Conservation (phyloP, 2,113 vertebrate genomes). For the Oreocharis arfaki region DNA sequence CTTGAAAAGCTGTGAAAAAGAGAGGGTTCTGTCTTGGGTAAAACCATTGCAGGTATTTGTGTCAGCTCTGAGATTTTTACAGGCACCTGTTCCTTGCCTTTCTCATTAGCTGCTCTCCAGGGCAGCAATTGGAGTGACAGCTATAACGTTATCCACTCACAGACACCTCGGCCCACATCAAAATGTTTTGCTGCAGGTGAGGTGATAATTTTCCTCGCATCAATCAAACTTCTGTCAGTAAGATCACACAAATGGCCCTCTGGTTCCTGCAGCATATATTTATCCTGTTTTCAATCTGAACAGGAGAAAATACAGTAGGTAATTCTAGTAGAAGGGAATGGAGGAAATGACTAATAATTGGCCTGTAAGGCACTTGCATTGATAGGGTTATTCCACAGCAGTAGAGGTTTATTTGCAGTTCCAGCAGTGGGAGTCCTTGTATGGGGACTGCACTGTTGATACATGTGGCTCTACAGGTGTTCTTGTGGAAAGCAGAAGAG, state of each 20-base stretch:
- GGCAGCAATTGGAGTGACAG: background rate
- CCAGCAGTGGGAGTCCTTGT: background rate
- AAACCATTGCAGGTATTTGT: background rate
- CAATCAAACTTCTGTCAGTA: background rate
- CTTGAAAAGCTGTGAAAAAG: background rate
- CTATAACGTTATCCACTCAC: background rate
- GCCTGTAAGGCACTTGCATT: background rate
- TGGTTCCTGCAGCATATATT: background rate
- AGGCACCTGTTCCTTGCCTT: background rate
- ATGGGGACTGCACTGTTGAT: background rate
- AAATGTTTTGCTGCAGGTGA: background rate
- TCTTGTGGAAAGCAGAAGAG: background rate
- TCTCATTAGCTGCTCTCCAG: conserved; percentile 7
- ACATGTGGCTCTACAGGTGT: background rate
- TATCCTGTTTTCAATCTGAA: background rate
- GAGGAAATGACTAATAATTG: background rate
- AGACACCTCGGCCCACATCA: background rate
- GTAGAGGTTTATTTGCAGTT: background rate
- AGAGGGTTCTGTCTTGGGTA: background rate
- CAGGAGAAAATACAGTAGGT: background rate
- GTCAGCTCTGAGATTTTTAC: background rate
- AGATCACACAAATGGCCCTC: background rate
- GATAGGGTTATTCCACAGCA: background rate
- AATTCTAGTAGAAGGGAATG: background rate
- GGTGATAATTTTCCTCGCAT: background rate